Conservation (phyloP, 2,113 vertebrate genomes). For the Corythoichthys haematopterus region DNA sequence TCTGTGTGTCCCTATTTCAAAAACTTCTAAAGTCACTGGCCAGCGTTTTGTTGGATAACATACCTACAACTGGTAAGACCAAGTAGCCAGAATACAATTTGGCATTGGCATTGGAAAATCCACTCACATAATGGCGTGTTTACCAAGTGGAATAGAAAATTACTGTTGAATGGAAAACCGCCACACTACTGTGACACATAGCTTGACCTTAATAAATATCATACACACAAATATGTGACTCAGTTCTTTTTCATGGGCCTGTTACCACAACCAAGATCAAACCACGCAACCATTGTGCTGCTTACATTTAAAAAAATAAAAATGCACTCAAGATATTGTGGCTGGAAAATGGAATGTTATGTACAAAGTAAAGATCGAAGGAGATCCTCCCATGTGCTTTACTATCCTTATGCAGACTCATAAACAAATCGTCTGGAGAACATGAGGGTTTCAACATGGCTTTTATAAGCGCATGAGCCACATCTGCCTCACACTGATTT, state of each 20-base stretch:
- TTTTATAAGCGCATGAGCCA: conserved; percentile 31
- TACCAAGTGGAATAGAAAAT: conserved; percentile 1
- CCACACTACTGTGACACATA: background rate
- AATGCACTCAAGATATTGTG: background rate
- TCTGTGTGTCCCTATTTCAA: background rate
- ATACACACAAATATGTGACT: background rate
- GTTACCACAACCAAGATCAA: background rate
- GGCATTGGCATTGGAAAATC: background rate
- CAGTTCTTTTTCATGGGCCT: background rate
- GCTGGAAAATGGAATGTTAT: background rate
- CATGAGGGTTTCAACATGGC: conserved; percentile 44
- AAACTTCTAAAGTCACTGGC: background rate
- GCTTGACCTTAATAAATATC: background rate
- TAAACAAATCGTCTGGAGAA: conserved; percentile 33
- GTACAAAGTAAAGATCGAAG: conserved; percentile 20
- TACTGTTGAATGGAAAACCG: background rate
- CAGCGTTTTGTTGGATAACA: background rate
- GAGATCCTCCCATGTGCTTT: background rate
- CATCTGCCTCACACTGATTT: conserved; percentile 58
- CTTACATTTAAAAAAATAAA: background rate
- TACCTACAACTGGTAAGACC: background rate
- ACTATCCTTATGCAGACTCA: conserved; percentile 15
- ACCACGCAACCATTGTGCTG: background rate
- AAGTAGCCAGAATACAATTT: background rate
- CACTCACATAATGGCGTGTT: background rate